These are phyloP conservation scores for Bovichtus variegatus DNA, from an alignment of 2,797 vertebrate species.

Conservation along the genomic window DNA sequence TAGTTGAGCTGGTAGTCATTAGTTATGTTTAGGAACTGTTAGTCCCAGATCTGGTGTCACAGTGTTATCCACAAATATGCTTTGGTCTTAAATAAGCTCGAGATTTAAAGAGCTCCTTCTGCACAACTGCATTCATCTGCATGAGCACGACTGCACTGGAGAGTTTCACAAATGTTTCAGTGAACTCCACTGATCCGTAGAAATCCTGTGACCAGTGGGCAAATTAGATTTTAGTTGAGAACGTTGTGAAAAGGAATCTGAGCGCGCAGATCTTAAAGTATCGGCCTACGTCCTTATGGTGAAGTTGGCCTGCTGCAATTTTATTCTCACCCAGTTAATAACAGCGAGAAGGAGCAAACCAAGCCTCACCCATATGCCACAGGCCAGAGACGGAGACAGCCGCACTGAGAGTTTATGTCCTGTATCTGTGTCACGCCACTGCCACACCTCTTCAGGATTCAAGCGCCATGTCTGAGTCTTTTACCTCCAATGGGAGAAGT, in stretches of 20 bases:
- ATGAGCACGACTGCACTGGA: not conserved
- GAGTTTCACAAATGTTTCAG: not conserved
- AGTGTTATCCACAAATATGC: not conserved
- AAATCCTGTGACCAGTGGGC: not conserved
- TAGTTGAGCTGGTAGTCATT: not conserved
- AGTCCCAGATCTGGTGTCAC: not conserved
- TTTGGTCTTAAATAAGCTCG: constrained; percentile 3
- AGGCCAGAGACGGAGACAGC: too few species aligned
- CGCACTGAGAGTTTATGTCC: too few species aligned
- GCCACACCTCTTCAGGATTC: too few species aligned
- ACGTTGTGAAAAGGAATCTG: not conserved
- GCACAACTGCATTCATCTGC: constrained; percentile 2
- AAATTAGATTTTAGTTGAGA: not conserved
- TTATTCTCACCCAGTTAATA: too few species aligned
- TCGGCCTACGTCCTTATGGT: too few species aligned
- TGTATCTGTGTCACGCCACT: too few species aligned
- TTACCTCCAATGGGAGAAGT: too few species aligned
- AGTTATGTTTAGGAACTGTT: not conserved
- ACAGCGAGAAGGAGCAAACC: too few species aligned
- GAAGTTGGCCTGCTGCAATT: not conserved
- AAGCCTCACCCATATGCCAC: too few species aligned
- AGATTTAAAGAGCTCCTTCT: not conserved
- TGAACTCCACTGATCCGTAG: not conserved
- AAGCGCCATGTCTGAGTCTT: too few species aligned
- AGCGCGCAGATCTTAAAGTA: not conserved